A percentile compares a stretch with the other conserved stretches of the same genome.
Conservation (phyloP, 2,113 vertebrate species). For the Indri indri region DNA sequence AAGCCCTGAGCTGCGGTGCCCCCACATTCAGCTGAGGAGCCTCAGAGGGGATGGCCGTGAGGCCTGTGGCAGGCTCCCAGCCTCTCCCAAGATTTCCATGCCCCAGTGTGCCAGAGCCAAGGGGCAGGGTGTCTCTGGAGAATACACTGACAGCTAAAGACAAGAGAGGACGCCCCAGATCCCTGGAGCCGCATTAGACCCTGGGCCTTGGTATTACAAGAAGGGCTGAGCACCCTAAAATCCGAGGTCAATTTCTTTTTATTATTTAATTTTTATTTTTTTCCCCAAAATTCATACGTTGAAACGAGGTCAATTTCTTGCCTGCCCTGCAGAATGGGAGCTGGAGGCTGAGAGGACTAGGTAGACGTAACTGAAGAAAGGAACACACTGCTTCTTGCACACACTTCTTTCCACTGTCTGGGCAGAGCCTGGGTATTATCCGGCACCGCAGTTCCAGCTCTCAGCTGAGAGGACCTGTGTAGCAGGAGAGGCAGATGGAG, state of each 20-base stretch:
- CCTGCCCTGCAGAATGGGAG: background rate
- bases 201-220: background rate
- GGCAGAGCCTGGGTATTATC: background rate
- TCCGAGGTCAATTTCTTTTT: background rate
- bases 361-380: background rate
- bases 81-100: background rate
- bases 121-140: background rate
- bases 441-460: background rate
- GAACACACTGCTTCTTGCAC: background rate
- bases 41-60: background rate
- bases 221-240: background rate
- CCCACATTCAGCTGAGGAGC: background rate
- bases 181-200: background rate
- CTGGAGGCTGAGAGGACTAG: background rate
- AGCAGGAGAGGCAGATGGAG: background rate
- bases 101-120: background rate
- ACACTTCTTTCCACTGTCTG: background rate
- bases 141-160: background rate
- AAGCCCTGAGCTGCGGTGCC: background rate
- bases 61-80: background rate
- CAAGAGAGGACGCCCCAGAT: background rate
- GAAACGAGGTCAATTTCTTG: background rate
- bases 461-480: background rate
- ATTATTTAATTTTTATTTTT: no score
- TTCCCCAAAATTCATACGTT: no score